Conservation (phyloP, 2,888 invertebrate species). For the Leucoptera coffeella region DNA sequence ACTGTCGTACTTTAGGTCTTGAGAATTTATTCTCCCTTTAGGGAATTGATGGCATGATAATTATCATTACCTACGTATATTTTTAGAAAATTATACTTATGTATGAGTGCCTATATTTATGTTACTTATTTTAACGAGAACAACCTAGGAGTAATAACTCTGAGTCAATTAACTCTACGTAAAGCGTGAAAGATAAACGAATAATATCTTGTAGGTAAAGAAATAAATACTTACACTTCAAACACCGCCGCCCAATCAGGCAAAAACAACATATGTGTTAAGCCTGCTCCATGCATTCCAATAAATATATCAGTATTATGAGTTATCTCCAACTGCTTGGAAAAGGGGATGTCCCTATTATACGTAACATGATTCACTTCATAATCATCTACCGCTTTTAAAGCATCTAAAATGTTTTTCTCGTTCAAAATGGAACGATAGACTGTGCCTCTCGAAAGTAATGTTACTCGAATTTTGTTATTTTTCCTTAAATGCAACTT, state of each 20-base stretch:
- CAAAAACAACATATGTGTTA: conserved; percentile 91
- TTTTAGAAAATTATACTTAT: too few species aligned
- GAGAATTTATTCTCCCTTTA: too few species aligned
- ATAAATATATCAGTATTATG: conserved; percentile 91
- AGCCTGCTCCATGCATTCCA: conserved; percentile 96
- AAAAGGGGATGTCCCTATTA: conserved; percentile 61
- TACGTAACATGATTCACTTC: conserved; percentile 61
- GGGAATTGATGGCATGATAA: too few species aligned
- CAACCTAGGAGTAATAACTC: too few species aligned
- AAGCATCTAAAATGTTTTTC: conserved; percentile 64
- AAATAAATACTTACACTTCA: conserved; percentile 83
- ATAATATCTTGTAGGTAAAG: too few species aligned
- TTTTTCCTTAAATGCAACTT: conserved; percentile 36
- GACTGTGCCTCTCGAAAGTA: conserved; percentile 80
- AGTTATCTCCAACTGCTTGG: conserved; percentile 70
- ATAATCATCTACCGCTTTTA: conserved; percentile 57
- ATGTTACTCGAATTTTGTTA: conserved; percentile 71
- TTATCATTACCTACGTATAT: too few species aligned
- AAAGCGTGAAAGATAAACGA: too few species aligned
- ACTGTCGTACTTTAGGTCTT: too few species aligned
- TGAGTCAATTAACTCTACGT: too few species aligned
- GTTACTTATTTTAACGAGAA: too few species aligned
- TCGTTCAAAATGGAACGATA: conserved; percentile 89
- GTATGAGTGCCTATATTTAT: too few species aligned
- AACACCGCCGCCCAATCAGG: conserved; percentile 96